A percentile compares a stretch with the other conserved stretches of the same genome.
Conservation (phyloP, 2,797 vertebrate species). For the Gambelia wislizenii region DNA sequence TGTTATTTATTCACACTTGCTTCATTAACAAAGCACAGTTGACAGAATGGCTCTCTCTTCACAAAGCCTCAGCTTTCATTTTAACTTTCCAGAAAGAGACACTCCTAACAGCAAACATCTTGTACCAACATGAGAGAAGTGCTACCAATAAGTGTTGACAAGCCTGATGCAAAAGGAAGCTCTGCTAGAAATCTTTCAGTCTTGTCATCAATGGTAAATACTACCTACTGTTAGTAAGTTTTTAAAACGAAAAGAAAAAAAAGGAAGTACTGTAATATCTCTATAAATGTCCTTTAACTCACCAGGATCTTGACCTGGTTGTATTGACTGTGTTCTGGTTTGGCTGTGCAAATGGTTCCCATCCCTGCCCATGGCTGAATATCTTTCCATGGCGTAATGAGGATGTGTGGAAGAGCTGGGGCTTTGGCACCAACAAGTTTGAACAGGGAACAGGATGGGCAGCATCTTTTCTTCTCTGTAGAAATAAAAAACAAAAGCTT, state of each 20-base stretch:
- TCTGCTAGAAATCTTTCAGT: not conserved
- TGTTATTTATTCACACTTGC: conserved; percentile 16
- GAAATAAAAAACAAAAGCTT: conserved; percentile 43
- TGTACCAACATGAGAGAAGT: not conserved
- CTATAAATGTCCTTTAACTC: conserved; percentile 15
- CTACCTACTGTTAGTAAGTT: not conserved
- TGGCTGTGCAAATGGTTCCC: conserved; percentile 18
- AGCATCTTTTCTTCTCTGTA: conserved; percentile 64
- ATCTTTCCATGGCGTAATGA: conserved; percentile 51
- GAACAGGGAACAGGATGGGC: conserved; percentile 26
- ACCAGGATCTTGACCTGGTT: conserved; percentile 48
- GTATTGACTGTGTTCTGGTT: conserved; percentile 17
- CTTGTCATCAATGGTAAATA: not conserved
- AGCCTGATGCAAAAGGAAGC: not conserved
- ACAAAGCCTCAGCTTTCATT: not conserved
- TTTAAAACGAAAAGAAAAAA: not conserved
- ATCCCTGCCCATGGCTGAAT: fast-evolving
- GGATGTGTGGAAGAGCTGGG: conserved; percentile 57
- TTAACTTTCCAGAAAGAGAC: conserved; percentile 15
- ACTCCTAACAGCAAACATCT: not conserved
- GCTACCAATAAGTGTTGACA: not conserved
- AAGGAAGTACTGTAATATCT: not conserved
- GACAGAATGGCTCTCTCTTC: not conserved
- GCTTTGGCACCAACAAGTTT: conserved; percentile 72
- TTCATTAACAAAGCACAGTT: conserved; percentile 24